A percentile compares a stretch with the other conserved stretches of the same genome.
These are phyloP conservation scores for Alexandromys fortis DNA, from an alignment of 2,113 vertebrate genomes.

Conservation along the genomic window DNA sequence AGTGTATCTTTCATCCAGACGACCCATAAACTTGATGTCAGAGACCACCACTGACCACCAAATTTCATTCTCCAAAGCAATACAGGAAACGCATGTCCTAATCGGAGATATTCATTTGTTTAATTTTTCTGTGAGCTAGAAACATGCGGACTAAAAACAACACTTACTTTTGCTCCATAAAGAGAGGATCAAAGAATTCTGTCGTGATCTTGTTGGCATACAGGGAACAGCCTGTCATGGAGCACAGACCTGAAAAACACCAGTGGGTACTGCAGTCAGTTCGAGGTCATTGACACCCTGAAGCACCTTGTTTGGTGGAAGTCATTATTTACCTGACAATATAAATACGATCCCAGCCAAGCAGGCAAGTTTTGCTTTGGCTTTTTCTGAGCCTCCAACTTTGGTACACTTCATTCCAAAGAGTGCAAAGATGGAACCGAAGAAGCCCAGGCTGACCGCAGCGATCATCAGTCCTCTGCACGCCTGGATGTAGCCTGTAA, in stretches of 20 bases:
- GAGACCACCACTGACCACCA: not conserved
- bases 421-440: constrained; percentile 92
- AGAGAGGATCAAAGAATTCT: constrained; percentile 93
- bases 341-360: constrained; percentile 93
- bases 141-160: constrained; percentile 59
- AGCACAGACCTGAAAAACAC: constrained; percentile 90
- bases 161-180: constrained; percentile 94
- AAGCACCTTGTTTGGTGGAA: constrained; percentile 25
- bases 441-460: constrained; percentile 94
- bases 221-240: constrained; percentile 94
- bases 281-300: not conserved
- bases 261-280: constrained; percentile 64
- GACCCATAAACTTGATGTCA: not conserved
- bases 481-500: constrained; percentile 93
- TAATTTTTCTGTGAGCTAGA: constrained; percentile 13
- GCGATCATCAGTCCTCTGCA: constrained; percentile 94
- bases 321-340: constrained; percentile 90
- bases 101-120: not conserved
- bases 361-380: constrained; percentile 94
- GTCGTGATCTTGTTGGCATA: constrained; percentile 93
- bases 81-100: not conserved
- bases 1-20: not conserved
- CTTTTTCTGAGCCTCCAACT: constrained; percentile 93
- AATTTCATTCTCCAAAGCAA: not conserved
- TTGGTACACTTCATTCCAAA: constrained; percentile 99